Conservation (phyloP, 2,797 vertebrate genomes). For the Pseudochirops cupreus region DNA sequence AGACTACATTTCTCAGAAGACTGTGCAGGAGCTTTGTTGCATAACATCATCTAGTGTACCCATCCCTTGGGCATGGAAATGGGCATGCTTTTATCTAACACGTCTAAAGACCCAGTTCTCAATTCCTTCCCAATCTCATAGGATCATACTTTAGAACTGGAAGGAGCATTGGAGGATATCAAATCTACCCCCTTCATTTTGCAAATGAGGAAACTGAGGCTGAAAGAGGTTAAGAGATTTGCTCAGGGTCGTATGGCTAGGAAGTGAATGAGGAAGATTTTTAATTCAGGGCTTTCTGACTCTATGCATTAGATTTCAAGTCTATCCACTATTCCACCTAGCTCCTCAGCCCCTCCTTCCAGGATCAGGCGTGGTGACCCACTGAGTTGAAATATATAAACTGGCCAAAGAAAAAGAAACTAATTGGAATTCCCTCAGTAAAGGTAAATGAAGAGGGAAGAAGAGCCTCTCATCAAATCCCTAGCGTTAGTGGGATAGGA, state of each 20-base stretch:
- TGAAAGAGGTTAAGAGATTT: not conserved
- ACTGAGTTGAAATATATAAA: not conserved
- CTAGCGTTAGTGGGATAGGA: not conserved
- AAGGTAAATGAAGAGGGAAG: not conserved
- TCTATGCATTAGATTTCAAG: too few species aligned
- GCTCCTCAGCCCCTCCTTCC: not conserved
- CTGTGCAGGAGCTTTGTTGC: not conserved
- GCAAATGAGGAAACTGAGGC: not conserved
- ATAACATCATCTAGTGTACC: not conserved
- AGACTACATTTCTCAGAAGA: not conserved
- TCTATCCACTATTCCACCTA: not conserved
- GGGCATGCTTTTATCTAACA: not conserved
- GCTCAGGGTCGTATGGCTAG: not conserved
- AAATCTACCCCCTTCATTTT: not conserved
- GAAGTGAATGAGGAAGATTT: not conserved
- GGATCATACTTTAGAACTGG: not conserved
- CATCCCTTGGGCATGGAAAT: not conserved
- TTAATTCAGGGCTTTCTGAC: not conserved
- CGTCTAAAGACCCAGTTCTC: not conserved
- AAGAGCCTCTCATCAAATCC: not conserved
- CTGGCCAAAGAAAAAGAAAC: not conserved
- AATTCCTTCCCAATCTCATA: not conserved
- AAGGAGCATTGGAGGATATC: not conserved
- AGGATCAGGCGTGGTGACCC: not conserved
- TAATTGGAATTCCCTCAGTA: not conserved